Conservation (phyloP, 2,113 vertebrate species). For the Tiliqua scincoides region DNA sequence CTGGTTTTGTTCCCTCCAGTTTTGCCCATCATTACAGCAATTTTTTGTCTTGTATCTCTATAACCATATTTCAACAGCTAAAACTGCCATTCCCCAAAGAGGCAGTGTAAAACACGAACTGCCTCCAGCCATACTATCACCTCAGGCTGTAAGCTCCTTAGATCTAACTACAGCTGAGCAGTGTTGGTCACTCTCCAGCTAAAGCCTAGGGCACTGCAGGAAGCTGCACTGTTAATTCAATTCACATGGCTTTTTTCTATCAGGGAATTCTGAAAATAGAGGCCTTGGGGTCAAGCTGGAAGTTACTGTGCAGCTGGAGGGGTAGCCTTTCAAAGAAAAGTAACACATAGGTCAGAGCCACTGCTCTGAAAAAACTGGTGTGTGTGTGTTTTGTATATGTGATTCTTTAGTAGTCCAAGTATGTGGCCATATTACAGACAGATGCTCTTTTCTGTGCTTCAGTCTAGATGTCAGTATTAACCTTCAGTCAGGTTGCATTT, state of each 20-base stretch:
- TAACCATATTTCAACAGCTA: neutral
- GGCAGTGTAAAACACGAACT: neutral
- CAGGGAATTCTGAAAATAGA: conserved; percentile 8
- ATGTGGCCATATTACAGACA: conserved; percentile 49
- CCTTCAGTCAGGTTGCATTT: neutral
- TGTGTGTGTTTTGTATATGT: neutral
- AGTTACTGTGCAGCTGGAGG: conserved; percentile 19
- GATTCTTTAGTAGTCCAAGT: conserved; percentile 41
- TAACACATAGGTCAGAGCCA: neutral
- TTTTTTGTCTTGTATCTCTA: conserved; percentile 14
- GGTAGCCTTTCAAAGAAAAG: conserved; percentile 15
- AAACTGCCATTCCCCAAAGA: neutral
- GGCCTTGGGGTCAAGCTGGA: conserved; percentile 13
- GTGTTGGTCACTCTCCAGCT: rapidly evolving
- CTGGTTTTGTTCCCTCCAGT: conserved; percentile 43
- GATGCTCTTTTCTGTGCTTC: conserved; percentile 60
- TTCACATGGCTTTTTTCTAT: neutral
- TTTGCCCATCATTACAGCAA: conserved; percentile 26
- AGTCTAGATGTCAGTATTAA: conserved; percentile 40
- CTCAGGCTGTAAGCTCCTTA: neutral
- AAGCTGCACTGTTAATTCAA: conserved; percentile 35
- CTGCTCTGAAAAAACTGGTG: neutral
- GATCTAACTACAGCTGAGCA: neutral
- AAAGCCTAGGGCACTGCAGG: conserved; percentile 11
- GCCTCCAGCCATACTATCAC: neutral